phyloP scores from a whole-genome alignment of 2,797 vertebrate species.

The Urosaurus nigricauda region DNA sequence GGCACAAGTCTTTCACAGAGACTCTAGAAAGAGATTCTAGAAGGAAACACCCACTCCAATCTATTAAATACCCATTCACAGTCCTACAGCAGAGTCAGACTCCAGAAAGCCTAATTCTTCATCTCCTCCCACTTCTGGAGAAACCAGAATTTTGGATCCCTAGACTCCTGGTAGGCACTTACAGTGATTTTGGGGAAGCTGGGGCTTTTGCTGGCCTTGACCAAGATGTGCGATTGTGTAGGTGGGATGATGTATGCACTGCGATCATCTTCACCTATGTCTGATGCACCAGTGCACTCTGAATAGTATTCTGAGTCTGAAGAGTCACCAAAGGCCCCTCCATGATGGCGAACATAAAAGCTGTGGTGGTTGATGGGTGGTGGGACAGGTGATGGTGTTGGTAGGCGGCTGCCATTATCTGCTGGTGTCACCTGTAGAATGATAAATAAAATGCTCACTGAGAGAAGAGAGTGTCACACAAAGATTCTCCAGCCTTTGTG shows the following conservation, averaged over 20 bases:
- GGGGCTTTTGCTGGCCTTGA: conserved; percentile 89
- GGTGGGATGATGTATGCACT: conserved; percentile 78
- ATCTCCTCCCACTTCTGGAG: background rate
- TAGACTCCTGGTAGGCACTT: conserved; percentile 6
- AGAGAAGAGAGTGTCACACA: background rate
- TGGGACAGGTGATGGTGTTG: conserved; percentile 80
- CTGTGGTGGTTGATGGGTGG: conserved; percentile 84
- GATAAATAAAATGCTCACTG: background rate
- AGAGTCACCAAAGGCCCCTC: conserved; percentile 79
- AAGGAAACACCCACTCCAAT: background rate
- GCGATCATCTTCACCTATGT: conserved; percentile 82
- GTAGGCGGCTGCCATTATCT: conserved; percentile 76
- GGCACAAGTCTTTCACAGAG: background rate
- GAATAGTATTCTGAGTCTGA: conserved; percentile 87
- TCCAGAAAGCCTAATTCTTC: background rate
- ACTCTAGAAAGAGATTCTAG: background rate
- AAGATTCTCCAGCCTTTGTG: background rate
- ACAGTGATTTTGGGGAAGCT: conserved; percentile 86
- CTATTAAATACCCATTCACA: background rate
- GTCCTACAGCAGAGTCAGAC: background rate
- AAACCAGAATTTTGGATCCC: rapidly evolving
- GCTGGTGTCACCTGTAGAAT: conserved; percentile 67
- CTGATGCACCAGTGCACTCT: conserved; percentile 82
- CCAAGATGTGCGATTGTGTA: conserved; percentile 80
- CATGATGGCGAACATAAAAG: conserved; percentile 80